Evolutionary conservation across 1,140 invertebrate species (phyloP), one percentile per base, ranked within the genome.

Genomic region (Drosophila tristis): DNA sequence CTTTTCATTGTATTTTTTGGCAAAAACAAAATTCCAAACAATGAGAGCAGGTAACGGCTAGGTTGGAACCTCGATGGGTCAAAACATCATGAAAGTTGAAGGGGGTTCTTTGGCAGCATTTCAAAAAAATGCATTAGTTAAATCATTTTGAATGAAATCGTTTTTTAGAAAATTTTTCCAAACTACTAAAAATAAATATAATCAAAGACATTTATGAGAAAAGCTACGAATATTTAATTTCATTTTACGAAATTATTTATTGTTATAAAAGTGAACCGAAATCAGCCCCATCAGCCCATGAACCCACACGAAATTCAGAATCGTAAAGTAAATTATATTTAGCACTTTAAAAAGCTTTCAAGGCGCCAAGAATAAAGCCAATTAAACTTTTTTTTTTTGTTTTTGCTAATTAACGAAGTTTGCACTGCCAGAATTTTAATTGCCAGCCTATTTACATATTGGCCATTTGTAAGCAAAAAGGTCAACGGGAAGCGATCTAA

Each of bases 1-100:
- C 29, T 55, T 60, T 77, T 66, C 62, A 66, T 59, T 58, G 59
- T 66, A 60, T 79, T 78, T 78, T 65, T 72, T 72, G 59, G 54
- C 60, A 75, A 55, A 64, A 64, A 78, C 74, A 71, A 78, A 67
- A 75, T 76, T 35, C 39, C 54, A 59, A 74, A 59, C 68, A 53
- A 55, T 66, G 72, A 25, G 57, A 54, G 23, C 29, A 13, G 23
- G 31, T 42, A 54, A 53, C 53, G 16, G 16, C 39, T 5, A 64
- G 53, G 55, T 45, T 48, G 29, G 3, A 49, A 58, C 31, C 0
- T 11, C 9, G 9, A 11, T 35, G 9, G 31, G 31, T 35, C 31
- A 11, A 35, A 35, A 11, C 9, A 13, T 13, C 11, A 2, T 13
- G 35, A 39, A 39, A 39, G 9, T 39, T 39, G 11, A 39, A 39